Base-by-base conservation (phyloP, 2,888 invertebrate species). In the Chrysolina haemoptera region DNA sequence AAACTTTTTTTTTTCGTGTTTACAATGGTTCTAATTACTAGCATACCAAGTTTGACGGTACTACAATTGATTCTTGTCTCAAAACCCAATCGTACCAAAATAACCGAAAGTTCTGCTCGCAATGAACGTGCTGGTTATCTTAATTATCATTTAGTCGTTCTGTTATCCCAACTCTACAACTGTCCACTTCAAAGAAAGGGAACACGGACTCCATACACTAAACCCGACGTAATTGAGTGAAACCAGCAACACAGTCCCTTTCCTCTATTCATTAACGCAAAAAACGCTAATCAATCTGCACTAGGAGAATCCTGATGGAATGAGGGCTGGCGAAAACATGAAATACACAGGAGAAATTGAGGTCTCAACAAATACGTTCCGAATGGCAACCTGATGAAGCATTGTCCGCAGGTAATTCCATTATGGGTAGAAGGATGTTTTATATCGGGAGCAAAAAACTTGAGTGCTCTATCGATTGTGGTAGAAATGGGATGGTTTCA, bases 251-350 rank as follows among this genome's bases (percentile, higher is more conserved):
- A 41, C 48, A 20, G 53, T 20, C 20, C 11, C 53, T 18, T 53
- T 53, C 27, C 14, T 16, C 10, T 14, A 35, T 14, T 35, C 35
- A 22, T 35, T 59, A n/a, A 12, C 59, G 10, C 59, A 59, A 59
- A 59, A 18, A 59, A n/a, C 59, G 27, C 35, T 16, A 59, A 59
- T 59, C 59, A 35, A 59, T 59, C 59, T 35, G 27, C 22, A 59
- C 35, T 59, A 27, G 27, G n/a, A 27, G 35, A 59, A 14, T 59
- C 59, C 16, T 59, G 59, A 59, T 35, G 35, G 59, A 20, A 53
- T 53, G 20, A 20, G 5, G 18, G 20, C 53, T 10, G 53, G 22
- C 20, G 20, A 53, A 53, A 53, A 53, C 53, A 18, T 18, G 18
- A 53, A 53, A 53, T 53, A 53, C 53, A 4, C 59, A n/a, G 35